These are phyloP conservation scores for Caenorhabditis sp. DNA, from an alignment of 2,888 invertebrate species.

Conservation along the genomic window DNA sequence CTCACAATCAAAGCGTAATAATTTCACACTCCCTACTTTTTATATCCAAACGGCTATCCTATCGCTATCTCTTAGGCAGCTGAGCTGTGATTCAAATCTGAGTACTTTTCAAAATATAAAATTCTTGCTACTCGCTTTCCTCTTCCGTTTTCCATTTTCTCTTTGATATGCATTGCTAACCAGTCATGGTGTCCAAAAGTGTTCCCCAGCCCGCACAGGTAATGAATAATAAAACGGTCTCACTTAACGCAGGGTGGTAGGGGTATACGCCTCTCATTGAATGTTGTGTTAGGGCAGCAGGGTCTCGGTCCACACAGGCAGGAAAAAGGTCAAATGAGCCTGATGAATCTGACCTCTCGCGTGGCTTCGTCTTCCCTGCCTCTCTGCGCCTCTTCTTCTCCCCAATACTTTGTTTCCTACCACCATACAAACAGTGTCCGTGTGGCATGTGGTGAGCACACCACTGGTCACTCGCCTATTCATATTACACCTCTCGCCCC, in stretches of 20 bases:
- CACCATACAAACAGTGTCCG: conserved; percentile 41
- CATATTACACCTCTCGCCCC: conserved; percentile 18
- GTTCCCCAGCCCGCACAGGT: conserved; percentile 21
- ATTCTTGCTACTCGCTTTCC: too few relatives aligned
- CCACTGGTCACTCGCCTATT: conserved; percentile 13
- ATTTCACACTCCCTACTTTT: too few relatives aligned
- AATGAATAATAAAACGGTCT: conserved; percentile 57
- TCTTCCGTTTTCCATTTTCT: too few relatives aligned
- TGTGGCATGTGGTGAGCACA: conserved; percentile 56
- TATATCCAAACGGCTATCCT: too few relatives aligned
- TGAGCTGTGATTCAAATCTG: too few relatives aligned
- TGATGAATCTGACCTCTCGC: conserved; percentile 21
- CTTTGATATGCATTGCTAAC: conserved; percentile 19
- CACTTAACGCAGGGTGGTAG: background rate
- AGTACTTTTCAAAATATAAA: too few relatives aligned
- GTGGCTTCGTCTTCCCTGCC: too few relatives aligned
- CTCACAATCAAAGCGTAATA: too few relatives aligned
- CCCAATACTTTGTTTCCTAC: background rate
- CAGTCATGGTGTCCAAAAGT: background rate
- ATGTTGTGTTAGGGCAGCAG: background rate
- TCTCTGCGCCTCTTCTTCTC: background rate
- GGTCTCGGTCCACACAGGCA: too few relatives aligned
- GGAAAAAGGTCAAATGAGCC: conserved; percentile 45
- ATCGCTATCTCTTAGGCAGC: too few relatives aligned
- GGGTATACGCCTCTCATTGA: background rate